Evolutionary conservation across 2,888 invertebrate species (phyloP).

Genomic region (Plusia festucae): DNA sequence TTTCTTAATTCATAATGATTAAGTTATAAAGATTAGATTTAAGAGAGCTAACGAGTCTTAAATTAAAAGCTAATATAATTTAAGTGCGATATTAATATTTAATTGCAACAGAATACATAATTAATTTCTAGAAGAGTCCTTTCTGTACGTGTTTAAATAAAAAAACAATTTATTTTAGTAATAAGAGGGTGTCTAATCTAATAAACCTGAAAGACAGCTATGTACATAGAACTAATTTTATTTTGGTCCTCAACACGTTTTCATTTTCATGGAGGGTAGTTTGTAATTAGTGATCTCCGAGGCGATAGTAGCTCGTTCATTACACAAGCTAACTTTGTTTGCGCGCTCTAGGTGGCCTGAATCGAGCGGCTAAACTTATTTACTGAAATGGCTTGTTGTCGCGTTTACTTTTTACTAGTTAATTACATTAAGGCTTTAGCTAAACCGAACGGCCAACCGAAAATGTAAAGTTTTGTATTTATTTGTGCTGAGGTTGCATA

Average conservation of each 20-base stretch:
- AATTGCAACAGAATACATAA: background rate
- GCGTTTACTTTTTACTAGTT: constrained; percentile 13
- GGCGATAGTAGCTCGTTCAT: constrained; percentile 23
- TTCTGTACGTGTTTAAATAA: background rate
- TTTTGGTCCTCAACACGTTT: background rate
- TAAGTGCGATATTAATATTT: no score
- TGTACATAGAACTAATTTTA: constrained; percentile 1
- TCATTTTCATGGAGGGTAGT: constrained; percentile 6
- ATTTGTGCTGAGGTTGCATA: background rate
- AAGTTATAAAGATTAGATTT: no score
- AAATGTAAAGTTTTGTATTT: background rate
- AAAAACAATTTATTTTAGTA: background rate
- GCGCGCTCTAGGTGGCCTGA: constrained; percentile 18
- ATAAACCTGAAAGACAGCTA: background rate
- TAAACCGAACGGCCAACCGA: background rate
- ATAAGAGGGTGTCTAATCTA: background rate
- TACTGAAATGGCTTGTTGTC: constrained; percentile 13
- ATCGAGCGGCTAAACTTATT: constrained; percentile 26
- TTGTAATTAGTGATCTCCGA: constrained; percentile 17
- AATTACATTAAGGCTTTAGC: constrained; percentile 19
- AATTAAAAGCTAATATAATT: no score
- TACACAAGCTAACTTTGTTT: constrained; percentile 29
- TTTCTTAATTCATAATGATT: no score
- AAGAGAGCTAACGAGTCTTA: no score
- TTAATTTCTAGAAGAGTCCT: background rate